These are phyloP conservation scores for Enteromius viviparus DNA, from an alignment of 2,797 vertebrate species.

Conservation along the genomic window DNA sequence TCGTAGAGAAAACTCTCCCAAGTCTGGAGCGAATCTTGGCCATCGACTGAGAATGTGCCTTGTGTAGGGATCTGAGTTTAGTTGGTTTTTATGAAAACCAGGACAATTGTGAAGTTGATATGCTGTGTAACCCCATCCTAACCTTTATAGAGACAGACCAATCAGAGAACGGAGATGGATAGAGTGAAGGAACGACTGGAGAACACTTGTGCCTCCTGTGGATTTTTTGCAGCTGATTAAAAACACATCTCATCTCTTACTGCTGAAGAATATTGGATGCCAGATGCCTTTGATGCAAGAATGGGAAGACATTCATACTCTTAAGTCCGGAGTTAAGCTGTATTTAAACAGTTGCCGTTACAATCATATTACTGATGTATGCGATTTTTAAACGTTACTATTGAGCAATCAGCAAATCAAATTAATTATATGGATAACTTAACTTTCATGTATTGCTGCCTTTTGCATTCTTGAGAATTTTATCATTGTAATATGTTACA, in stretches of 20 bases:
- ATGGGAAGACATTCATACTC: conserved; percentile 44
- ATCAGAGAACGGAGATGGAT: conserved; percentile 27
- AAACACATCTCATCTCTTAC: conserved; percentile 54
- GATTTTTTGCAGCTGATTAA: conserved; percentile 54
- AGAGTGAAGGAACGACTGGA: conserved; percentile 38
- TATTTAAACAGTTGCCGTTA: conserved; percentile 55
- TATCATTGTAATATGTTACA: conserved; percentile 36
- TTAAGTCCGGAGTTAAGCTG: conserved; percentile 26
- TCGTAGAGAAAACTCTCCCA: conserved; percentile 24
- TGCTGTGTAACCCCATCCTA: conserved; percentile 38
- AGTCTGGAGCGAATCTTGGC: conserved; percentile 26
- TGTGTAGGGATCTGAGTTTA: conserved; percentile 42
- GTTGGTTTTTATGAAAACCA: conserved; percentile 57
- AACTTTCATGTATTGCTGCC: conserved; percentile 35
- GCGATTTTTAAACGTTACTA: conserved; percentile 30
- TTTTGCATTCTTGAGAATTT: conserved; percentile 17
- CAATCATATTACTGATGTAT: conserved; percentile 55
- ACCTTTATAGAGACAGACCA: conserved; percentile 47
- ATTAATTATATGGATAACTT: conserved; percentile 57
- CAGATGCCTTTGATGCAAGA: conserved; percentile 51
- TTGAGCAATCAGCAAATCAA: conserved; percentile 50
- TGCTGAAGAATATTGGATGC: conserved; percentile 49
- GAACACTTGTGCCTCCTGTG: conserved; percentile 52
- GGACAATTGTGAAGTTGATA: conserved; percentile 51
- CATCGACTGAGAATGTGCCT: conserved; percentile 42